A percentile compares a stretch with the other conserved stretches of the same genome.
Conservation (phyloP, 2,888 invertebrate genomes). For the Troides aeacus region DNA sequence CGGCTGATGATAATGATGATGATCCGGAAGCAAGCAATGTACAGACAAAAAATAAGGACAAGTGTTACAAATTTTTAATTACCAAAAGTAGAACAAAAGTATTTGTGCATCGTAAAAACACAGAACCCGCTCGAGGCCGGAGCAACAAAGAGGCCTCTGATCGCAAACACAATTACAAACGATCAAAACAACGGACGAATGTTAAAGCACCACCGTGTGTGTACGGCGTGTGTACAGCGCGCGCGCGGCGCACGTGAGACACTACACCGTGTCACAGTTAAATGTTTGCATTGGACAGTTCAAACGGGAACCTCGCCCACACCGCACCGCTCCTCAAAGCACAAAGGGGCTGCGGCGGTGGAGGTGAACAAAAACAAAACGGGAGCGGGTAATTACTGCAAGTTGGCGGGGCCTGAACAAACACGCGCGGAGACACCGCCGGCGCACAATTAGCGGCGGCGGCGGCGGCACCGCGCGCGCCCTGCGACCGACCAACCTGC, state of each 20-base stretch:
- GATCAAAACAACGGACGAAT: neutral
- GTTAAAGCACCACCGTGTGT: neutral
- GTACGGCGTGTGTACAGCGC: no score
- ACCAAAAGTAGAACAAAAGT: no score
- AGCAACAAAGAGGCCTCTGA: no score
- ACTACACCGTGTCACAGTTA: neutral
- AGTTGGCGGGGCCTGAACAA: slow-evolving; percentile 17
- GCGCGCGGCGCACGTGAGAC: neutral
- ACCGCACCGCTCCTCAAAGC: slow-evolving; percentile 14
- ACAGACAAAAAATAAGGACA: no score
- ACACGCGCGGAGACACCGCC: slow-evolving; percentile 6
- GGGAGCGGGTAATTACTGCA: slow-evolving; percentile 19
- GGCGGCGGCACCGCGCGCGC: no score
- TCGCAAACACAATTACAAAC: neutral
- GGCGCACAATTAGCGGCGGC: no score
- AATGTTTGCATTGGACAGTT: neutral
- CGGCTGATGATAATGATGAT: no score
- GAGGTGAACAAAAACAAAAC: slow-evolving; percentile 21
- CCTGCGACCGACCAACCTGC: no score
- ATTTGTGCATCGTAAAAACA: no score
- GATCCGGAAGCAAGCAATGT: no score
- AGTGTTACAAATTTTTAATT: no score
- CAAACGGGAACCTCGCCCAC: neutral
- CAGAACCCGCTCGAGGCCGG: no score
- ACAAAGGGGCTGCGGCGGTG: slow-evolving; percentile 9